A percentile compares a stretch with the other conserved stretches of the same genome.
phyloP scores from a whole-genome alignment of 1,140 invertebrate species.

The Octopus bimaculoides region DNA sequence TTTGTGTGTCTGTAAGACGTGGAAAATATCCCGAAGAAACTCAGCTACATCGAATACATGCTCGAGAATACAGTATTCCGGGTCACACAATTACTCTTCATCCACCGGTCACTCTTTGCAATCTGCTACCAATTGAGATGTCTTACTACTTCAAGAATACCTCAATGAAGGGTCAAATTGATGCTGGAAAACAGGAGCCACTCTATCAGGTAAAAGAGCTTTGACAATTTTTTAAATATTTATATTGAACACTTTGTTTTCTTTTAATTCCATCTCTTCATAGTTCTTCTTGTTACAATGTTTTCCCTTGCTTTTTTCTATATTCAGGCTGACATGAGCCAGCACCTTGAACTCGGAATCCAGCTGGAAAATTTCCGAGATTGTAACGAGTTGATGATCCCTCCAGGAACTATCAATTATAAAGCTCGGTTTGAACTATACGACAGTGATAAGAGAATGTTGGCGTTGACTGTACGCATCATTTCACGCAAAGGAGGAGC shows the following conservation, averaged over 20 bases:
- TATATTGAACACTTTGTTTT: background rate
- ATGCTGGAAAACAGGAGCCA: constrained; percentile 62
- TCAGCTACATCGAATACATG: constrained; percentile 11
- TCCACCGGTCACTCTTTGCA: constrained; percentile 76
- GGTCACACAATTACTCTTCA: constrained; percentile 82
- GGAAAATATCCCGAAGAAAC: constrained; percentile 75
- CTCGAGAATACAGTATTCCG: constrained; percentile 60
- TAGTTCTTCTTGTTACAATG: background rate
- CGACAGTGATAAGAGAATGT: constrained; percentile 70
- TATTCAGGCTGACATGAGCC: constrained; percentile 68
- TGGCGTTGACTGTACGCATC: constrained; percentile 72
- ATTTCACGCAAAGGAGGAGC: constrained; percentile 59
- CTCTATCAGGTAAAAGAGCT: constrained; percentile 49
- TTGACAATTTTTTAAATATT: background rate
- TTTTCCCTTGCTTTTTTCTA: background rate
- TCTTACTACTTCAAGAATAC: constrained; percentile 56
- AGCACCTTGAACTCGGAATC: constrained; percentile 71
- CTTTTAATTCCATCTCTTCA: background rate
- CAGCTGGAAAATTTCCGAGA: constrained; percentile 79
- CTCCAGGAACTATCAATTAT: constrained; percentile 53
- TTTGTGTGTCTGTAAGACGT: constrained; percentile 74
- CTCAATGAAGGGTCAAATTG: constrained; percentile 62
- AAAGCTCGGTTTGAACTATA: constrained; percentile 63
- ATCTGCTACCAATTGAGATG: constrained; percentile 65
- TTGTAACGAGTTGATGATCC: constrained; percentile 63